Base-by-base conservation (phyloP, 2,113 vertebrate species). In the Numida meleagris region DNA sequence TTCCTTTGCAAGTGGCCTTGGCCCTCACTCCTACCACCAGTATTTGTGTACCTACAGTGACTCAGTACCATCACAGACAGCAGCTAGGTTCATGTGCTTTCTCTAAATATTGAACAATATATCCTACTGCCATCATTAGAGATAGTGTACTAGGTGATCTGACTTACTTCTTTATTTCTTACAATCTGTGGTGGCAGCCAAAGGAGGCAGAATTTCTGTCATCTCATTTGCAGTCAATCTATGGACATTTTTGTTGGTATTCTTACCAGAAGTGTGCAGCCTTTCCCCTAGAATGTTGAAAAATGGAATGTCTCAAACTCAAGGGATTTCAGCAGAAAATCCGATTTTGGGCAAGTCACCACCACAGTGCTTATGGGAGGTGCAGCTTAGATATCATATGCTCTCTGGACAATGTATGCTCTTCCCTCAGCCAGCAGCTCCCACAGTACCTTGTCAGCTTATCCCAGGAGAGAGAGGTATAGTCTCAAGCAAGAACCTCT, bases 321-420 rank as follows among this genome's bases (percentile, higher is more conserved):
- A 89, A 81, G 25, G 19, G 33, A 63, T n/a, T 81, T 95, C 27
- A 90, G 55, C 24, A 63, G 42, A 81, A 86, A 83, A 77, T 6
- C 2, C 50, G 29, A 25, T 8, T 81, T 90, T 43, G 82, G 73
- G 77, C 21, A 10, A 93, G 61, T 42, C 34, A 84, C 16, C 34
- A 81, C 16, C 17, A 45, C 0, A 0, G 14, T 57, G 25, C 43
- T 50, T 29, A 59, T 23, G 75, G n/a, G 27, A 2, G 3, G 34
- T 83, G 17, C 0, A 0, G 27, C 46, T 74, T 63, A 74, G 11
- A n/a, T 38, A 31, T 75, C 23, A 10, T 57, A 29, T 92, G 29
- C 33, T 72, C 40, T 42, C 17, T 1, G 6, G 61, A 29, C 3
- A 12, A 33, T 51, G 9, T 10, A 86, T 33, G 36, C 45, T 77